Evolutionary conservation across 2,113 vertebrate genomes (phyloP).

Genomic region (Limanda limanda): DNA sequence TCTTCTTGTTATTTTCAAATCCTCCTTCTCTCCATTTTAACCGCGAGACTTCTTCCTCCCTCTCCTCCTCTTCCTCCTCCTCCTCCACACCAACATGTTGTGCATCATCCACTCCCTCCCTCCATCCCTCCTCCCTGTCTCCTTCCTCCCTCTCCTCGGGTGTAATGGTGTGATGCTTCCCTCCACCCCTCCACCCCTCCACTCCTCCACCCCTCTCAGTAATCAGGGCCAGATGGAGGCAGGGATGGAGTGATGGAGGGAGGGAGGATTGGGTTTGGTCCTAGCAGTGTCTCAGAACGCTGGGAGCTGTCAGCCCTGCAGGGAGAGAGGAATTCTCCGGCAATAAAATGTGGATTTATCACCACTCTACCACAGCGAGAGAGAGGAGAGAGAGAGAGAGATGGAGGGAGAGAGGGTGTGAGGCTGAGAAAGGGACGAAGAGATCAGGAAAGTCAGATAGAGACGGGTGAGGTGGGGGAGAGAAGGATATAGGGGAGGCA

Average conservation of each 20-base stretch:
- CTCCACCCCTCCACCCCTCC: constrained; percentile 75
- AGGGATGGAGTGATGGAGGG: constrained; percentile 88
- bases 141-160: constrained; percentile 83
- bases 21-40: background rate
- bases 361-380: constrained; percentile 94
- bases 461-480: constrained; percentile 45
- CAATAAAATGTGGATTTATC: constrained; percentile 99
- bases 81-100: constrained; percentile 63
- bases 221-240: constrained; percentile 99
- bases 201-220: constrained; percentile 82
- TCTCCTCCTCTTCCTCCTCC: constrained; percentile 29
- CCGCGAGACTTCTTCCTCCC: constrained; percentile 10
- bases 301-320: constrained; percentile 98
- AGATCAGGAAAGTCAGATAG: constrained; percentile 62
- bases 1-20: constrained; percentile 1
- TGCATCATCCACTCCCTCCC: constrained; percentile 59
- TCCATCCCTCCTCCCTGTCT: constrained; percentile 83
- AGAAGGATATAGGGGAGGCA: constrained; percentile 30
- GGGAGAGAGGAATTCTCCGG: constrained; percentile 97
- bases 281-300: constrained; percentile 95
- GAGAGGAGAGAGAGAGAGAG: constrained; percentile 50
- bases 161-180: constrained; percentile 83
- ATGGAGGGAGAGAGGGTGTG: constrained; percentile 55
- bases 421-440: constrained; percentile 49
- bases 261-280: constrained; percentile 81